Evolutionary conservation across 2,888 invertebrate species (phyloP).

Genomic region (Agriopis aurantiaria): DNA sequence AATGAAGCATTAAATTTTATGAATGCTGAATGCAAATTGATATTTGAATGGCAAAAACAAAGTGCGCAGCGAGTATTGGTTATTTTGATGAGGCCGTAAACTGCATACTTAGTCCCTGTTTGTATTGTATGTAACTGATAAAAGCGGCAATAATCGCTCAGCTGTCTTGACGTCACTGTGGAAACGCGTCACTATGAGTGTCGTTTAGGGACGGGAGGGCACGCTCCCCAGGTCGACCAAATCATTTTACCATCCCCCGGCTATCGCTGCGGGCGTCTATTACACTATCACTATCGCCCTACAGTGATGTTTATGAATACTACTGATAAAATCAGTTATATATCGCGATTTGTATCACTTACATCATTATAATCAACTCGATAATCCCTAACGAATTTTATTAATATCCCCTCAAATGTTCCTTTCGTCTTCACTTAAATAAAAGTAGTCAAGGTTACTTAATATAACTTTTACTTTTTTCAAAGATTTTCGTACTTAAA

Average conservation of each 20-base stretch:
- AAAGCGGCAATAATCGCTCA: conserved; percentile 57
- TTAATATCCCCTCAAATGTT: background rate
- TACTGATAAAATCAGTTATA: conserved; percentile 26
- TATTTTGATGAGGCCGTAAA: conserved; percentile 15
- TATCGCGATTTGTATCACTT: conserved; percentile 7
- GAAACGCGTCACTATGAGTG: conserved; percentile 63
- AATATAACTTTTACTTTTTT: too few species aligned
- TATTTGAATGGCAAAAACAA: conserved; percentile 32
- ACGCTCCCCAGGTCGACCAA: conserved; percentile 51
- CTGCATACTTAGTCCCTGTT: conserved; percentile 3
- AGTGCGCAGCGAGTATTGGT: conserved; percentile 17
- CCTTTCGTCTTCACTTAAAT: too few species aligned
- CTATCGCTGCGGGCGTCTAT: conserved; percentile 44
- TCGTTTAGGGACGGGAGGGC: conserved; percentile 60
- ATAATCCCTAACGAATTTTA: background rate
- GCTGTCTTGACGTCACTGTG: conserved; percentile 71
- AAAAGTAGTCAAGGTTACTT: too few species aligned
- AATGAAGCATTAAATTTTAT: conserved; percentile 35
- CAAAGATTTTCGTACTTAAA: background rate
- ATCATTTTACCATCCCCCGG: conserved; percentile 48
- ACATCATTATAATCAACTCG: background rate
- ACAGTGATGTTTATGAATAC: conserved; percentile 29
- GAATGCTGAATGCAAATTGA: conserved; percentile 36
- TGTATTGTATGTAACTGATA: conserved; percentile 37
- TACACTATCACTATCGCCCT: conserved; percentile 35